Conservation (phyloP, 2,113 vertebrate genomes). For the Colius striatus region DNA sequence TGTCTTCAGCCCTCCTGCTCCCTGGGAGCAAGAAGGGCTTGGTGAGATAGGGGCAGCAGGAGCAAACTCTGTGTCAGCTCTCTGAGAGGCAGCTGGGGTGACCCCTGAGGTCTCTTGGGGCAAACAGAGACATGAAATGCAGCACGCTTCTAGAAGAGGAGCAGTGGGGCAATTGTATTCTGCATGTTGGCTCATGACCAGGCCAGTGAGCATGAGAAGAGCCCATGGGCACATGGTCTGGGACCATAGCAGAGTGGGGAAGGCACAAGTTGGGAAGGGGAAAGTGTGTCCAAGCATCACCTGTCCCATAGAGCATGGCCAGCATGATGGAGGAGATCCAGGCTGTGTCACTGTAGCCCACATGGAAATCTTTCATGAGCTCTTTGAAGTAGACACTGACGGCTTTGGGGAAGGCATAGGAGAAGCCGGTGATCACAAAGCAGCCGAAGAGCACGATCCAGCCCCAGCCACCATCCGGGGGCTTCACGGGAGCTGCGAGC, state of each 20-base stretch:
- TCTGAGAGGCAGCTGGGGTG: neutral
- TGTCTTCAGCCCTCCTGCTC: neutral
- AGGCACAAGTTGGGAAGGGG: neutral
- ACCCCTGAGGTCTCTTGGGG: neutral
- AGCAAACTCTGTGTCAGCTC: neutral
- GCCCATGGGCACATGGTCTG: neutral
- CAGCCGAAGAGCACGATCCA: slow-evolving; percentile 79
- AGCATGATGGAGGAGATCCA: slow-evolving; percentile 86
- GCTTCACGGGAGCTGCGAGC: slow-evolving; percentile 40
- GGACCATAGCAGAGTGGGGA: neutral
- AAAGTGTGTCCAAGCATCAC: slow-evolving; percentile 47
- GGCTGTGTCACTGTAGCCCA: slow-evolving; percentile 83
- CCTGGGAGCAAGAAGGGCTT: neutral
- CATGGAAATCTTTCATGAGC: slow-evolving; percentile 79
- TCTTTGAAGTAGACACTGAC: slow-evolving; percentile 84
- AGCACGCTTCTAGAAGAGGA: neutral
- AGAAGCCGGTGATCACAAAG: slow-evolving; percentile 81
- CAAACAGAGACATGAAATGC: neutral
- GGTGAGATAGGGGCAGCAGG: neutral
- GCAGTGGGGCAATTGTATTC: neutral
- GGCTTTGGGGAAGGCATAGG: slow-evolving; percentile 83
- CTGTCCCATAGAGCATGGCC: slow-evolving; percentile 83
- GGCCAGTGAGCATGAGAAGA: neutral
- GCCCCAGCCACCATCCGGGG: slow-evolving; percentile 82
- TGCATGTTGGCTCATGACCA: neutral